Evolutionary conservation across 2,888 invertebrate genomes (phyloP).

Genomic region (Ecdyonurus torrentis): DNA sequence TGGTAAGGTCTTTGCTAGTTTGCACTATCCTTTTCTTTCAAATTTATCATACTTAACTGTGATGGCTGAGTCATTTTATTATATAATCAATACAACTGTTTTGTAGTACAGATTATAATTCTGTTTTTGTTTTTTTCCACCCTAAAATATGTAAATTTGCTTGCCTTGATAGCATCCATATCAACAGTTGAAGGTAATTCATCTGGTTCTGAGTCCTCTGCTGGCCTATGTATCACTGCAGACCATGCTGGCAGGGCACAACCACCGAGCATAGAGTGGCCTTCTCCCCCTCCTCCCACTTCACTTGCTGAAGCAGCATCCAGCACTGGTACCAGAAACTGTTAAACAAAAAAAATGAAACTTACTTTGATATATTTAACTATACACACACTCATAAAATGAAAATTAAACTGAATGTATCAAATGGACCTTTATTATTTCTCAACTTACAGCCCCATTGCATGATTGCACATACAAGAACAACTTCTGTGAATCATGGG

Average conservation of each 20-base stretch:
- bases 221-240: conserved; percentile 22
- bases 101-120: too few species aligned
- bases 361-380: too few species aligned
- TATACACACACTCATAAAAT: not conserved
- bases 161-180: conserved; percentile 44
- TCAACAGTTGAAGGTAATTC: conserved; percentile 47
- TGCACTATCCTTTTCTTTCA: too few species aligned
- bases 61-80: too few species aligned
- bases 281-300: conserved; percentile 2
- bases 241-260: conserved; percentile 20
- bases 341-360: not conserved
- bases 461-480: too few species aligned
- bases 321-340: conserved; percentile 1
- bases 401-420: not conserved
- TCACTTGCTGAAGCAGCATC: not conserved
- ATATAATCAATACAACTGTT: too few species aligned
- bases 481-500: too few species aligned
- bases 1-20: too few species aligned
- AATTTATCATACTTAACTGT: too few species aligned
- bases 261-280: conserved; percentile 17
- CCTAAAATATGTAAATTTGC: conserved; percentile 14
- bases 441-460: not conserved
- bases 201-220: conserved; percentile 38
- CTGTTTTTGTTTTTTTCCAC: too few species aligned
- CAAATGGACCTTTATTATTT: not conserved